Conservation (phyloP, 2,888 invertebrate genomes). For the Ophioninae sp. region DNA sequence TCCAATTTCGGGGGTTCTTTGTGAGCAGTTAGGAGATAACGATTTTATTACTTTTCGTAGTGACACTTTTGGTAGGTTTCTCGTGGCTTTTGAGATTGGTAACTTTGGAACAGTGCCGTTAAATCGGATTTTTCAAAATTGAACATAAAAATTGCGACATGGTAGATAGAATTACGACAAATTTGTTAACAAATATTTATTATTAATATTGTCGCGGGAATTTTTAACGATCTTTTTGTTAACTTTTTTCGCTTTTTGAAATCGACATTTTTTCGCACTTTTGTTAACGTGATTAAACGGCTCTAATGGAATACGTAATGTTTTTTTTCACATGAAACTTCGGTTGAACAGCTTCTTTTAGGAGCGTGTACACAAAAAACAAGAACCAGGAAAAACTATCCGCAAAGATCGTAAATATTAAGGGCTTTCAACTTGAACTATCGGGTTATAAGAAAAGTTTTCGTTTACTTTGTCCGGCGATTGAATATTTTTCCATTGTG, state of each 20-base stretch:
- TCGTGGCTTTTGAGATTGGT: not conserved
- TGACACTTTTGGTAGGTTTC: not conserved
- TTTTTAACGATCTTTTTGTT: not conserved
- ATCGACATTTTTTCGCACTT: not conserved
- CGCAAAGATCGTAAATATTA: slow-evolving; percentile 43
- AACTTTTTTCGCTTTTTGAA: not conserved
- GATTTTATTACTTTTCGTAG: not conserved
- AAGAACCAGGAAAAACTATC: slow-evolving; percentile 22
- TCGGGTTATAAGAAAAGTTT: slow-evolving; percentile 58
- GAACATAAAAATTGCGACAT: too few species aligned
- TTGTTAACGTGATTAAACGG: slow-evolving; percentile 14
- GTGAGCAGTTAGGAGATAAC: not conserved
- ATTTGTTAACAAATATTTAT: slow-evolving; percentile 39
- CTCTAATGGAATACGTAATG: slow-evolving; percentile 27
- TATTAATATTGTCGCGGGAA: slow-evolving; percentile 6
- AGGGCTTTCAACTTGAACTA: slow-evolving; percentile 32
- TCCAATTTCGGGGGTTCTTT: not conserved
- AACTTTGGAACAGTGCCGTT: not conserved
- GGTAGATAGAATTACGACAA: not conserved
- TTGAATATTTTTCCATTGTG: not conserved
- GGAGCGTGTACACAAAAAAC: slow-evolving; percentile 21
- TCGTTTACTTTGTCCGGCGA: slow-evolving; percentile 3
- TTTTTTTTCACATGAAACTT: slow-evolving; percentile 54
- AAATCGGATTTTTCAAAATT: too few species aligned
- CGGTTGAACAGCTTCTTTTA: slow-evolving; percentile 34